Percentiles rank a stretch among this genome's conserved stretches.
Conservation (phyloP, 1,140 invertebrate species). For the Dinoponera quadriceps region DNA sequence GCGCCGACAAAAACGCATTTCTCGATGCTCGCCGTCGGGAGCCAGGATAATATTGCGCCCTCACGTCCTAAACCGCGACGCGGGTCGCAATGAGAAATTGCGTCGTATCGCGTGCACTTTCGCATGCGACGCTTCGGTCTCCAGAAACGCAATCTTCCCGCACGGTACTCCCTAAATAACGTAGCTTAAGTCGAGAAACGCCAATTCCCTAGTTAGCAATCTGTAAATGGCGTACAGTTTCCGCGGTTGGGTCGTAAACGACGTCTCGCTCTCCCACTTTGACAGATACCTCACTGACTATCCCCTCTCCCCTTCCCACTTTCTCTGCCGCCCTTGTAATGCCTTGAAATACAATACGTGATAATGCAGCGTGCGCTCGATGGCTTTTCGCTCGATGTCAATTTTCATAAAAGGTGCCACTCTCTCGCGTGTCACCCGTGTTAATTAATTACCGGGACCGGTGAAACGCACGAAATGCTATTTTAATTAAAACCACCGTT, state of each 20-base stretch:
- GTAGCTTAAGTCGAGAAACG: neutral
- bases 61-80: neutral
- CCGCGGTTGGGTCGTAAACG: constrained; percentile 22
- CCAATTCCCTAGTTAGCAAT: constrained; percentile 45
- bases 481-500: constrained; percentile 53
- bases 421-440: neutral
- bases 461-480: constrained; percentile 39
- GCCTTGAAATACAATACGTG: neutral
- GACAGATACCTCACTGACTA: constrained; percentile 6
- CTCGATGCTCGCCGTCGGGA: neutral
- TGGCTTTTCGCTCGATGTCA: constrained; percentile 22
- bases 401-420: constrained; percentile 33
- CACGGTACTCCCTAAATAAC: neutral
- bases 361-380: constrained; percentile 3
- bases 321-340: neutral
- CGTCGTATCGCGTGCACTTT: constrained; percentile 15
- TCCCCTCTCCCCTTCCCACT: no score
- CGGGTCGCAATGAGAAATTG: constrained; percentile 22
- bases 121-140: neutral
- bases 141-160: constrained; percentile 20
- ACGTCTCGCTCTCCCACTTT: neutral
- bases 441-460: constrained; percentile 15
- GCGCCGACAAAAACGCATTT: neutral
- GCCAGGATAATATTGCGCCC: neutral
- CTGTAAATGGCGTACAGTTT: constrained; percentile 10